Conservation (phyloP, 2,888 invertebrate species). For the Plebejus melissa region DNA sequence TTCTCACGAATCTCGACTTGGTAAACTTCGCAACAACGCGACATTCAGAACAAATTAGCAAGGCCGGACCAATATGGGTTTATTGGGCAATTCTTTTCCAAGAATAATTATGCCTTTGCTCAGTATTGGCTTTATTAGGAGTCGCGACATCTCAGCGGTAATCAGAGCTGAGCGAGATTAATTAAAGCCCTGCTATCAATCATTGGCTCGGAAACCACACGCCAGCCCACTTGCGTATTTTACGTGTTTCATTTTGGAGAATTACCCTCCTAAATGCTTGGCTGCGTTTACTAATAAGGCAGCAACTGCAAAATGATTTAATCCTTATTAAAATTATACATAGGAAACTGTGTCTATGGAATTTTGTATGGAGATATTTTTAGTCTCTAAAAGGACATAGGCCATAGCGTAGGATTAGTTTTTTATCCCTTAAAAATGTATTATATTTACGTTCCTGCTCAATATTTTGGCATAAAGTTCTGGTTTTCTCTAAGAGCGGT, state of each 20-base stretch:
- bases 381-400: too few relatives aligned
- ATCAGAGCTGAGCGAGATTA: slow-evolving; percentile 72
- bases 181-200: slow-evolving; percentile 69
- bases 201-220: slow-evolving; percentile 50
- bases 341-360: too few relatives aligned
- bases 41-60: slow-evolving; percentile 15
- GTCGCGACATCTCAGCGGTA: slow-evolving; percentile 42
- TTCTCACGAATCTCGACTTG: background rate
- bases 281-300: background rate
- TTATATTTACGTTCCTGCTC: background rate
- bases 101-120: slow-evolving; percentile 25
- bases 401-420: too few relatives aligned
- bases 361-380: too few relatives aligned
- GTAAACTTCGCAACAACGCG: background rate
- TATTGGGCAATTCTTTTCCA: slow-evolving; percentile 23
- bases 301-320: background rate
- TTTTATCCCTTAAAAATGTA: background rate
- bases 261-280: background rate
- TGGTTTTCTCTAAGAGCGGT: too few relatives aligned
- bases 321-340: too few relatives aligned
- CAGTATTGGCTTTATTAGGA: slow-evolving; percentile 22
- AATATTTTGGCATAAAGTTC: too few relatives aligned
- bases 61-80: slow-evolving; percentile 6
- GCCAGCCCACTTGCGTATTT: slow-evolving; percentile 46
- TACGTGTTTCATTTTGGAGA: slow-evolving; percentile 40